Percentiles rank a stretch among this genome's conserved stretches.
phyloP scores from a whole-genome alignment of 2,113 vertebrate genomes.

The Deroptyus accipitrinus region DNA sequence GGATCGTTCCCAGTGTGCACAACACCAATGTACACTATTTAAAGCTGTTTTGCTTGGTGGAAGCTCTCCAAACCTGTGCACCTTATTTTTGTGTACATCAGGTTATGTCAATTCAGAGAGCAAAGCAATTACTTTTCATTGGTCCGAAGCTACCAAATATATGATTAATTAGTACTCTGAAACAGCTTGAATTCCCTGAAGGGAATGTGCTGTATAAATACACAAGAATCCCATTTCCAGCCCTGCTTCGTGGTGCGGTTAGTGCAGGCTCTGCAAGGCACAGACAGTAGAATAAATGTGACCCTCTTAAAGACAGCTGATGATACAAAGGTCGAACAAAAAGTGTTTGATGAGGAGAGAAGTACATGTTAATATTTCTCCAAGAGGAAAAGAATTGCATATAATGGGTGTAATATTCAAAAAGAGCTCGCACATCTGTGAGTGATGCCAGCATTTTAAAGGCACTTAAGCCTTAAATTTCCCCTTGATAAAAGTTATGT shows the following conservation, averaged over 20 bases:
- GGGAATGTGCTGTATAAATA: rapidly evolving
- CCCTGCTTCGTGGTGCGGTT: rapidly evolving
- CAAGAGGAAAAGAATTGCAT: conserved; percentile 37
- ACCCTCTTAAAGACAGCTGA: background rate
- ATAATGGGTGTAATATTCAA: conserved; percentile 55
- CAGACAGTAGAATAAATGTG: background rate
- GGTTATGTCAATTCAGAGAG: background rate
- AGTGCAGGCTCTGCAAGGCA: background rate
- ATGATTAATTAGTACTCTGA: background rate
- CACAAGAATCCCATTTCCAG: background rate
- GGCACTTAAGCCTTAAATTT: conserved; percentile 69
- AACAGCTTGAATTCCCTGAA: background rate
- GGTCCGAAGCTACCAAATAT: background rate
- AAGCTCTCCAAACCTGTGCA: background rate
- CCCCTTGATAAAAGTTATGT: conserved; percentile 51
- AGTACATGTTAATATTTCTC: conserved; percentile 60
- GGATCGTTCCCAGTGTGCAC: background rate
- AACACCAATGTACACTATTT: background rate
- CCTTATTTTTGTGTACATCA: background rate
- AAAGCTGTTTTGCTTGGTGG: background rate
- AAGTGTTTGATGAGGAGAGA: conserved; percentile 25
- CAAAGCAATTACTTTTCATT: background rate
- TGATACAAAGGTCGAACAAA: conserved; percentile 13
- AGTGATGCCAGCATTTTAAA: conserved; percentile 57
- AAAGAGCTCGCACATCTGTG: background rate